Percentiles rank a stretch among this genome's conserved stretches.
These are phyloP conservation scores for Oryctes rhinoceros DNA, from an alignment of 1,140 invertebrate species.

Conservation along the genomic window DNA sequence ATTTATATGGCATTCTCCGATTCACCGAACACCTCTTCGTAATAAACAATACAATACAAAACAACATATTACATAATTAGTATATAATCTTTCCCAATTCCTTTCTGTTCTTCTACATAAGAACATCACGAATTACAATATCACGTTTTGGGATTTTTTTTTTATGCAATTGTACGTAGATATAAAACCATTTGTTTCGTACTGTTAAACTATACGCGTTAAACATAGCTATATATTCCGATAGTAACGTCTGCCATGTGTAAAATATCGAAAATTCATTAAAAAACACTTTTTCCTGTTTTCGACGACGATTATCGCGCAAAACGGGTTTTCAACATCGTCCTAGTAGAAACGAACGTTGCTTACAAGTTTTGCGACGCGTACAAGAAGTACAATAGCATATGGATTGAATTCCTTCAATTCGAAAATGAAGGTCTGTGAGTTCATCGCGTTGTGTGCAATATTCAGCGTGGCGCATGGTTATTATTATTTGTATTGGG, in stretches of 20 bases:
- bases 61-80: no score
- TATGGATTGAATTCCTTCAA: not conserved
- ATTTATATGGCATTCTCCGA: no score
- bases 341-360: not conserved
- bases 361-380: no score
- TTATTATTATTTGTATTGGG: not conserved
- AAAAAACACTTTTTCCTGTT: conserved; percentile 1
- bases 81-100: no score
- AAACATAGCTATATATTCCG: not conserved
- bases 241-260: not conserved
- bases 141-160: no score
- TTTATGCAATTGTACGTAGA: no score
- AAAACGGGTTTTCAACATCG: not conserved
- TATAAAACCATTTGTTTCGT: not conserved
- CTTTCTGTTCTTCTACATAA: no score
- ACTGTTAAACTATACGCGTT: not conserved
- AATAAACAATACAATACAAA: no score
- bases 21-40: no score
- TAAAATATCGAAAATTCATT: not conserved
- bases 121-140: no score
- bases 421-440: not conserved
- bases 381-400: no score
- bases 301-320: not conserved
- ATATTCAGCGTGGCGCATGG: not conserved
- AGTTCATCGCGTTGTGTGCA: not conserved